Conservation (phyloP, 2,888 invertebrate species). For the Sphecodes monilicornis region DNA sequence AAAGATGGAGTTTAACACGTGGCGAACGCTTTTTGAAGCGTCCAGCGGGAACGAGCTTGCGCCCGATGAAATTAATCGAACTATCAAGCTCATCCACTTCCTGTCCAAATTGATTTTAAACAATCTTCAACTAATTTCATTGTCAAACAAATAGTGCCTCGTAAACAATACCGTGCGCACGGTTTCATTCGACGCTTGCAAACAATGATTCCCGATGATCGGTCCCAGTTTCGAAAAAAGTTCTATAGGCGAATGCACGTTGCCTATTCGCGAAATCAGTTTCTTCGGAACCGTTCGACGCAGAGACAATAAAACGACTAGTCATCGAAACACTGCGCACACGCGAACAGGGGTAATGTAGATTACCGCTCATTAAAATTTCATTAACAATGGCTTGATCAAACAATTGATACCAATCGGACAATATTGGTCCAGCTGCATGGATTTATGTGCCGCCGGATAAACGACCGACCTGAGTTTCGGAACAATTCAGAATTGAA, state of each 20-base stretch:
- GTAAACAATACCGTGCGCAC: background rate
- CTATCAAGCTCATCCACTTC: background rate
- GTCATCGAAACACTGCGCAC: background rate
- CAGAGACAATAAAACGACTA: background rate
- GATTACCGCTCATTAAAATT: background rate
- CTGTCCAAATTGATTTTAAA: background rate
- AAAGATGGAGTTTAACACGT: background rate
- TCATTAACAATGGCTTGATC: background rate
- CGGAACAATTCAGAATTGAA: background rate
- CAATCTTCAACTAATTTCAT: constrained; percentile 14
- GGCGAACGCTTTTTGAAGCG: background rate
- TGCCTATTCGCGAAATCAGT: background rate
- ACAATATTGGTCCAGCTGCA: background rate
- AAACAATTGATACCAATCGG: background rate
- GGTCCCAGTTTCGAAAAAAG: background rate
- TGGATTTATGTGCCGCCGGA: background rate
- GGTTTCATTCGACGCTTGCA: background rate
- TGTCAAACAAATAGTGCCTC: background rate
- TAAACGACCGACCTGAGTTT: background rate
- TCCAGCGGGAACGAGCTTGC: background rate
- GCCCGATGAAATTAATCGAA: background rate
- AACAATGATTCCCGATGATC: background rate
- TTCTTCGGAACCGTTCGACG: background rate
- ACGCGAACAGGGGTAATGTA: background rate
- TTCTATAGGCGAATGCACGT: background rate